Conservation (phyloP, 1,140 invertebrate species). For the Eulimnadia texana region DNA sequence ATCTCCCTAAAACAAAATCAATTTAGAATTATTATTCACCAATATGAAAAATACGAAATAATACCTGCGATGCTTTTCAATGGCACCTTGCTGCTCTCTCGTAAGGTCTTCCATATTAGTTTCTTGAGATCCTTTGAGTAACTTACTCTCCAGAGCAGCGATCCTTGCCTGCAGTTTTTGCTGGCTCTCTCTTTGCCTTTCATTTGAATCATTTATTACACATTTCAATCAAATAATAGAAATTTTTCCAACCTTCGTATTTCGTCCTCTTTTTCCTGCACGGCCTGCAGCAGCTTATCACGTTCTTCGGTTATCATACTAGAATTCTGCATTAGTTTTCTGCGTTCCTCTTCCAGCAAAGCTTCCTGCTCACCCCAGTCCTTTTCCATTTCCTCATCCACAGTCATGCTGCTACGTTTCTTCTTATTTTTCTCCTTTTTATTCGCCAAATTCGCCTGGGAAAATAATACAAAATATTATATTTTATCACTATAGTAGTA, state of each 20-base stretch:
- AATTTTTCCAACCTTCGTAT: neutral
- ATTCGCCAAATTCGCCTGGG: slow-evolving; percentile 27
- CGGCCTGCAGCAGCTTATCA: neutral
- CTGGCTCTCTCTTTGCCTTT: slow-evolving; percentile 39
- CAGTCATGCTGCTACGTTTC: slow-evolving; percentile 14
- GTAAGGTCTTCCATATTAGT: slow-evolving; percentile 84
- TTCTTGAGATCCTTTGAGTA: slow-evolving; percentile 51
- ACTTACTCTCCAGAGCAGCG: slow-evolving; percentile 64
- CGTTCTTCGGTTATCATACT: slow-evolving; percentile 14
- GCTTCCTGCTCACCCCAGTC: slow-evolving; percentile 23
- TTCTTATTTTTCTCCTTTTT: slow-evolving; percentile 13
- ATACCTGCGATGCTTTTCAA: slow-evolving; percentile 67
- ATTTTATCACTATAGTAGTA: slow-evolving; percentile 23
- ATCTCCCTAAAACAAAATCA: slow-evolving; percentile 15
- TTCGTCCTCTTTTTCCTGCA: neutral
- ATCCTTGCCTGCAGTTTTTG: slow-evolving; percentile 38
- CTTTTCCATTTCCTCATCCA: slow-evolving; percentile 29
- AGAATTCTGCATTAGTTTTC: slow-evolving; percentile 36
- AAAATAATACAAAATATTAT: neutral
- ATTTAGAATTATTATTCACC: neutral
- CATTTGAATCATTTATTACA: neutral
- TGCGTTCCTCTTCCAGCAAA: slow-evolving; percentile 35
- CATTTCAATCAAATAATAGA: neutral
- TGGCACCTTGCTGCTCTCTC: slow-evolving; percentile 66
- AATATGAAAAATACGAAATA: slow-evolving; percentile 31